A percentile compares a stretch with the other conserved stretches of the same genome.
phyloP scores from a whole-genome alignment of 2,113 vertebrate genomes.

The Antennarius striatus region DNA sequence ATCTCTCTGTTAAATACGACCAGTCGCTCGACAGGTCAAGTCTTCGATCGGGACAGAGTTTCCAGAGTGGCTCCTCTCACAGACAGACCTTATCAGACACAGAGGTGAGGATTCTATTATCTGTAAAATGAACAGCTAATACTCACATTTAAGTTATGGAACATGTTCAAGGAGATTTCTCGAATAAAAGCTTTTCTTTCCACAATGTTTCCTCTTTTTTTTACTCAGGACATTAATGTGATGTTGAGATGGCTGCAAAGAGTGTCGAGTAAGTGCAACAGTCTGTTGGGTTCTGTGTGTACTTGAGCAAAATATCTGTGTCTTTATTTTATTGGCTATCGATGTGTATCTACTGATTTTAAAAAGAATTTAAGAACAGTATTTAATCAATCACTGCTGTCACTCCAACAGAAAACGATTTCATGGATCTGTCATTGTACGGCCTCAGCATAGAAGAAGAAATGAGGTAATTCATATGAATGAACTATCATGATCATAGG shows the following conservation, averaged over 20 bases:
- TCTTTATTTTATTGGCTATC: not conserved
- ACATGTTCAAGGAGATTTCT: not conserved
- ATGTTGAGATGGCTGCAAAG: constrained; percentile 59
- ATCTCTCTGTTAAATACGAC: not conserved
- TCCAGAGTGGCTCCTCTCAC: not conserved
- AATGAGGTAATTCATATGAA: constrained; percentile 54
- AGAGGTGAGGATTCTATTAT: constrained; percentile 13
- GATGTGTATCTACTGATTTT: not conserved
- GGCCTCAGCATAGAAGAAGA: constrained; percentile 58
- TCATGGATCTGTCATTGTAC: constrained; percentile 20
- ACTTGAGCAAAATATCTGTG: not conserved
- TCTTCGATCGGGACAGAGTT: not conserved
- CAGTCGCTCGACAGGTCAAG: not conserved
- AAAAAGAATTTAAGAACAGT: not conserved
- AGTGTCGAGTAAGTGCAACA: constrained; percentile 49
- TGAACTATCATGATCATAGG: too few relatives aligned
- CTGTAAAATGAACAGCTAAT: not conserved
- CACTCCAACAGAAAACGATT: constrained; percentile 42
- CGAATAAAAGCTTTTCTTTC: not conserved
- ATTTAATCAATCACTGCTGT: constrained; percentile 11
- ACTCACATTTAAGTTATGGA: not conserved
- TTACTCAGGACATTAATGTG: constrained; percentile 34
- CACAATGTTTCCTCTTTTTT: constrained; percentile 1
- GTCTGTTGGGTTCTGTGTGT: not conserved
- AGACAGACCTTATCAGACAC: not conserved